Conservation (phyloP, 2,113 vertebrate species). For the Euleptes europaea region DNA sequence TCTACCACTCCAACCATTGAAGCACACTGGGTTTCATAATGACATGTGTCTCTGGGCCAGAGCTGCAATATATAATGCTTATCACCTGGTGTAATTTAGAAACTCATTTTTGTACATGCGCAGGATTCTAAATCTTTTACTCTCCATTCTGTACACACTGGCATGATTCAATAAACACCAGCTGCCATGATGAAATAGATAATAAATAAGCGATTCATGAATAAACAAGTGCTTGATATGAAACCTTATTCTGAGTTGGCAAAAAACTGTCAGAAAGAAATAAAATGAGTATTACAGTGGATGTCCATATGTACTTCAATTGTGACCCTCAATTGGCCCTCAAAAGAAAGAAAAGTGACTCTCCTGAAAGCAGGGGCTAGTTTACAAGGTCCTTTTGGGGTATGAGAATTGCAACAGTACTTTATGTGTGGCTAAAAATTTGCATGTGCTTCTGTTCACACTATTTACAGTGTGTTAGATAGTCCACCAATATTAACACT, state of each 20-base stretch:
- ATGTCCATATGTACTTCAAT: neutral
- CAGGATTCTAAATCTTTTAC: neutral
- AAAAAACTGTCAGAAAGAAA: neutral
- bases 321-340: neutral
- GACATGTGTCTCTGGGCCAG: no score
- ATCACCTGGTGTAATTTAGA: neutral
- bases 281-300: neutral
- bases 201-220: neutral
- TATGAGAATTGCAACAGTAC: neutral
- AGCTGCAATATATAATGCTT: neutral
- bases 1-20: no score
- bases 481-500: neutral
- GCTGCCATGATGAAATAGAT: conserved; percentile 3
- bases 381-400: neutral
- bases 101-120: neutral
- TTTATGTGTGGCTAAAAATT: no score
- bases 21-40: no score
- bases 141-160: neutral
- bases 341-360: no score
- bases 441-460: neutral
- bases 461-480: neutral
- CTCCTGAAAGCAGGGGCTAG: neutral
- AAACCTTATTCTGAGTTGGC: neutral
- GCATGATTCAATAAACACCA: conserved; percentile 11
- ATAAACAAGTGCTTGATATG: neutral